These are phyloP conservation scores for Thymelicus acteon DNA, from an alignment of 2,888 invertebrate genomes.

Conservation along the genomic window DNA sequence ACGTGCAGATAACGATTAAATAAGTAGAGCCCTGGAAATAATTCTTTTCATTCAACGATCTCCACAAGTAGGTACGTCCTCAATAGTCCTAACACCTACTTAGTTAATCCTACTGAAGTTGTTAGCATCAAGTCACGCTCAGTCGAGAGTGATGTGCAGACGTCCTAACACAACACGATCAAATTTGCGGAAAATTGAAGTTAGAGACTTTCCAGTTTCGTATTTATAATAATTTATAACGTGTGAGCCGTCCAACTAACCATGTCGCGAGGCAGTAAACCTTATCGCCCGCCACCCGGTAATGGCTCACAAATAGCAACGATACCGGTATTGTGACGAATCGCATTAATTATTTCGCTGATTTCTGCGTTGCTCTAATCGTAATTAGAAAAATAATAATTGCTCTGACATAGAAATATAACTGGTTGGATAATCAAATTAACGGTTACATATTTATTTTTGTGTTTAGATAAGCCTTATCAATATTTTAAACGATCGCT, in stretches of 20 bases:
- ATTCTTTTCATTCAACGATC: no score
- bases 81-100: no score
- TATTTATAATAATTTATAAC: slow-evolving; percentile 80
- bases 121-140: no score
- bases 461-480: background rate
- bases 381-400: slow-evolving; percentile 28
- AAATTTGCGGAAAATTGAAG: slow-evolving; percentile 84
- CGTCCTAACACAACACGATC: slow-evolving; percentile 71
- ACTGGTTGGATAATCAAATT: background rate
- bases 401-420: slow-evolving; percentile 31
- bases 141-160: slow-evolving; percentile 10
- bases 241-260: slow-evolving; percentile 80
- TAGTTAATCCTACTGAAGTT: background rate
- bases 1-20: no score
- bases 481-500: background rate
- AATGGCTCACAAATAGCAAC: slow-evolving; percentile 73
- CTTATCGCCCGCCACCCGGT: slow-evolving; percentile 75
- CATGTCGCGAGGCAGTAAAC: slow-evolving; percentile 76
- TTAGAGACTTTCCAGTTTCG: slow-evolving; percentile 66
- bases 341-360: slow-evolving; percentile 72
- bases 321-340: slow-evolving; percentile 72
- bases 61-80: no score
- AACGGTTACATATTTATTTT: background rate
- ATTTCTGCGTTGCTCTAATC: slow-evolving; percentile 47
- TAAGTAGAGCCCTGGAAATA: no score